Base-by-base conservation (phyloP, 1,140 invertebrate species). In the Augochlora pura region DNA sequence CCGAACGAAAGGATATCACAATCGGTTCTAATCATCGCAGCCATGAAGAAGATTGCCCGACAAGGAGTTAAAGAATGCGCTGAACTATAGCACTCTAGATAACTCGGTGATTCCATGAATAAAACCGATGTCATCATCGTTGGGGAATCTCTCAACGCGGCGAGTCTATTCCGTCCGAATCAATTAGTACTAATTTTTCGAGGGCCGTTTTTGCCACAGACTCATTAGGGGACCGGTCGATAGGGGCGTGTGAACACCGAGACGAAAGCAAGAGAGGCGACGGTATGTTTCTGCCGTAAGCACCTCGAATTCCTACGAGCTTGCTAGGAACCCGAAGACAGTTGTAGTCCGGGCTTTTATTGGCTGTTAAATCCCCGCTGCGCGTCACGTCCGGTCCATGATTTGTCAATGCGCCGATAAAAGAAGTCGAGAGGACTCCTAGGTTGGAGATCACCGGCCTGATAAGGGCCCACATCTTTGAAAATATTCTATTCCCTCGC, bases 391-490 rank as follows among this genome's bases (percentile, higher is more conserved):
- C 68, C 42, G 49, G 16, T 54, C 65, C 65, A 84, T 73, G 70
- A 84, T 84, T 72, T 81, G 59, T 80, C 82, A 81, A 69, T 84
- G 27, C 23, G 7, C 9, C 77, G 57, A 80, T 85, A 77, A 76
- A 81, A 72, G 23, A 84, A 59, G 27, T 52, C 25, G 23, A 18
- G 21, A 12, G 2, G n/a, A 72, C 67, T 76, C 72, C 39, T 60
- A 84, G 72, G 46, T 79, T 54, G 62, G 66, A 74, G 66, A 82
- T 79, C 52, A 18, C 25, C 27, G 18, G 49, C 38, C 21, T 57
- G 82, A 84, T 84, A 81, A 67, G 52, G 10, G 54, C n/a, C 25
- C 14, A 9, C 27, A 5, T n/a, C 42, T 72, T 32, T 27, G 49
- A 54, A 68, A 60, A 84, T 64, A 64, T 77, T 54, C 82, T 75